These are phyloP conservation scores for Drosophila pandora DNA, from an alignment of 1,140 invertebrate genomes.

Conservation along the genomic window DNA sequence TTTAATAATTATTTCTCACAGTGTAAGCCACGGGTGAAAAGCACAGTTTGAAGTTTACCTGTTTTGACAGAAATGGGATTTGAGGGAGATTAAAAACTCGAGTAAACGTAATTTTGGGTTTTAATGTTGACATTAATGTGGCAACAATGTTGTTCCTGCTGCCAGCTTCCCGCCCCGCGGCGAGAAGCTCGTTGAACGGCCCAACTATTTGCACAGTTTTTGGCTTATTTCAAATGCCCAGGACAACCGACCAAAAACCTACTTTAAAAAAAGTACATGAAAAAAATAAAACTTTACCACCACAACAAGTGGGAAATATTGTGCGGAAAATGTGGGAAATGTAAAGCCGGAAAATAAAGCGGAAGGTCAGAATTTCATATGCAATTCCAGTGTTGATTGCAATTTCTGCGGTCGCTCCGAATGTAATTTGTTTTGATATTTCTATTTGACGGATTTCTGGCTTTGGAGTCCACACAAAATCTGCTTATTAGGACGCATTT, in stretches of 20 bases:
- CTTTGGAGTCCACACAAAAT: background rate
- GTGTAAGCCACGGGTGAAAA: background rate
- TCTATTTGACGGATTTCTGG: constrained; percentile 24
- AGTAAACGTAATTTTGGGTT: constrained; percentile 9
- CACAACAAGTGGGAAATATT: constrained; percentile 14
- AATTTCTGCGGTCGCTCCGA: constrained; percentile 20
- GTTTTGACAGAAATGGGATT: background rate
- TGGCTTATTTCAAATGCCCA: background rate
- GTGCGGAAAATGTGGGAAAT: constrained; percentile 6
- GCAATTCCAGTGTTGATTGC: constrained; percentile 36
- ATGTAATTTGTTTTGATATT: constrained; percentile 38
- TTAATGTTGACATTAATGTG: constrained; percentile 25
- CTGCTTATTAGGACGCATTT: constrained; percentile 3
- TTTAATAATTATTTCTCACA: background rate
- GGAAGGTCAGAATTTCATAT: constrained; percentile 17
- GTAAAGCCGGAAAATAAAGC: background rate
- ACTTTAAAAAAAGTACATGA: constrained; percentile 3
- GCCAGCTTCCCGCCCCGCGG: background rate
- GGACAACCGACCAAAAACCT: background rate
- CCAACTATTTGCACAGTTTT: constrained; percentile 24
- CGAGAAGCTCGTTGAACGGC: constrained; percentile 14
- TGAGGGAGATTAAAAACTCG: background rate
- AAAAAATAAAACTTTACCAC: background rate
- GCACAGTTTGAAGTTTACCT: constrained; percentile 2
- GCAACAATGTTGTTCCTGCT: constrained; percentile 7